Percentiles rank a stretch among this genome's conserved stretches.
phyloP scores from a whole-genome alignment of 2,113 vertebrate species.

The Litocranius walleri region DNA sequence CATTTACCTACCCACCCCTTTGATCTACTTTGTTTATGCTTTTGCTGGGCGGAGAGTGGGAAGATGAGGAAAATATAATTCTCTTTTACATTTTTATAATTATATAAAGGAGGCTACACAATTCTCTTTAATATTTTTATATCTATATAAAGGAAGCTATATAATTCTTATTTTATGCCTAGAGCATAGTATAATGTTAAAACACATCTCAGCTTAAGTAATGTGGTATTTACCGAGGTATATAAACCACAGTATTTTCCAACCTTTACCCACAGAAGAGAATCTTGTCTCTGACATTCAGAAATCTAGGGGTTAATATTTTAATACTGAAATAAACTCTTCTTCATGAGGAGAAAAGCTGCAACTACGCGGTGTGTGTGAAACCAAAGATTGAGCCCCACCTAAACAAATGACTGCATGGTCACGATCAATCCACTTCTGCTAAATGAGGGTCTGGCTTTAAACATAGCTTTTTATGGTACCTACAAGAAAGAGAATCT shows the following conservation, averaged over 20 bases:
- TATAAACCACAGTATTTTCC: background rate
- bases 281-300: constrained; percentile 4
- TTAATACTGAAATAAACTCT: constrained; percentile 60
- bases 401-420: constrained; percentile 69
- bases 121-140: background rate
- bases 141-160: background rate
- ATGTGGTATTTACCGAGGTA: background rate
- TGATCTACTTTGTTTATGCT: background rate
- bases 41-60: background rate
- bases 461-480: constrained; percentile 71
- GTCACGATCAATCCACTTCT: constrained; percentile 59
- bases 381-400: constrained; percentile 50
- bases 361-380: background rate
- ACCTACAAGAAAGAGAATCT: constrained; percentile 72
- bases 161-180: background rate
- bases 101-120: background rate
- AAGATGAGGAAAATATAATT: background rate
- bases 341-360: constrained; percentile 36
- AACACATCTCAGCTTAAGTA: constrained; percentile 40
- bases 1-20: constrained; percentile 2
- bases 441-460: constrained; percentile 59
- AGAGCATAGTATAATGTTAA: constrained; percentile 27
- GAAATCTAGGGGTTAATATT: constrained; percentile 45
- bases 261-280: background rate
- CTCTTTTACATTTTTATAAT: background rate